Evolutionary conservation across 2,888 invertebrate species (phyloP).

Genomic region (Luffia ferchaultella): DNA sequence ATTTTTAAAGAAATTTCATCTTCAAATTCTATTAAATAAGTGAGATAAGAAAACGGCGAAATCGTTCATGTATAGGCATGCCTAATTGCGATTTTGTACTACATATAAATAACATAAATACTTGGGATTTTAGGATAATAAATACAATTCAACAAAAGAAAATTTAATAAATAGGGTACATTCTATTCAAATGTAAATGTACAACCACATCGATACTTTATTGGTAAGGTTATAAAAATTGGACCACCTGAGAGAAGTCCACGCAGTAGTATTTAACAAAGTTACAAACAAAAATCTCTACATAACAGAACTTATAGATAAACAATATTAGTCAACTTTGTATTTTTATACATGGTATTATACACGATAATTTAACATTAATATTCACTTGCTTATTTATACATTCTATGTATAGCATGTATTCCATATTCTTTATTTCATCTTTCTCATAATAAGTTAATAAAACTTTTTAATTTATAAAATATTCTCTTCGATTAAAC

Average conservation of each 20-base stretch:
- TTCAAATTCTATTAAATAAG: no score
- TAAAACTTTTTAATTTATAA: constrained; percentile 49
- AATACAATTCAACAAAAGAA: constrained; percentile 41
- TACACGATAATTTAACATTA: constrained; percentile 61
- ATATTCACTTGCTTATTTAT: constrained; percentile 55
- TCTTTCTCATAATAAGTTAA: constrained; percentile 58
- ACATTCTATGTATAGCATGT: constrained; percentile 63
- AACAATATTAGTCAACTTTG: constrained; percentile 60
- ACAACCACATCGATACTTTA: constrained; percentile 67
- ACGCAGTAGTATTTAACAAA: constrained; percentile 57
- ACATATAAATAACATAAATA: not conserved
- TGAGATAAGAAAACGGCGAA: no score
- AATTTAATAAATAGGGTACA: constrained; percentile 61
- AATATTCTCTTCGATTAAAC: constrained; percentile 61
- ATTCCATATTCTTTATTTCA: constrained; percentile 36
- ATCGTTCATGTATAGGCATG: no score
- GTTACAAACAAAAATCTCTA: constrained; percentile 67
- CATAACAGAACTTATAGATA: constrained; percentile 62
- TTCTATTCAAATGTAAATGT: constrained; percentile 65
- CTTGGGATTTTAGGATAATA: not conserved
- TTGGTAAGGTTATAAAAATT: constrained; percentile 67
- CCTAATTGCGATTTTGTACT: no score
- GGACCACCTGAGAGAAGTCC: constrained; percentile 60
- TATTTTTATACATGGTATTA: constrained; percentile 59
- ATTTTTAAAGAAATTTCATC: no score